Conservation (phyloP, 1,140 invertebrate genomes). For the Ceratoteleas bidentatus region DNA sequence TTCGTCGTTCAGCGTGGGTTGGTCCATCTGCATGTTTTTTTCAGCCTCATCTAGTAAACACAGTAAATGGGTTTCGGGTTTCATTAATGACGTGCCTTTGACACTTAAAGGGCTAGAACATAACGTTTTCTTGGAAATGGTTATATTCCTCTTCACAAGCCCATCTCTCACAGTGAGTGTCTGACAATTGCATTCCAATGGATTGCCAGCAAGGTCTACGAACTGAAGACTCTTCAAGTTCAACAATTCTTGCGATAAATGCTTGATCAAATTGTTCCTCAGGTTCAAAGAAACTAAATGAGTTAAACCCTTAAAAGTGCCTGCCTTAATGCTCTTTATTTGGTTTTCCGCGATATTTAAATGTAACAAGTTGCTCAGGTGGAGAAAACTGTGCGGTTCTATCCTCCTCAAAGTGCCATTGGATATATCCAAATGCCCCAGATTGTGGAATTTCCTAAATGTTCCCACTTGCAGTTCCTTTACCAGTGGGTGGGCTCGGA, state of each 20-base stretch:
- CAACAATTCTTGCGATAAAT: constrained; percentile 71
- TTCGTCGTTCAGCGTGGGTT: constrained; percentile 45
- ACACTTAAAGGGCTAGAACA: constrained; percentile 69
- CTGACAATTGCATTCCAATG: constrained; percentile 83
- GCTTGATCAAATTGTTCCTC: constrained; percentile 66
- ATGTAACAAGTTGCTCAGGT: constrained; percentile 64
- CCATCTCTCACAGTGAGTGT: constrained; percentile 71
- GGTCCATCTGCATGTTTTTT: constrained; percentile 75
- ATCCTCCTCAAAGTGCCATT: constrained; percentile 68
- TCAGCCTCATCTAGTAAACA: constrained; percentile 74
- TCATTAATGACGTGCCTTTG: constrained; percentile 66
- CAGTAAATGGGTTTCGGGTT: constrained; percentile 61
- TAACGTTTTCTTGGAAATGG: constrained; percentile 68
- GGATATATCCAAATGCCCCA: constrained; percentile 74
- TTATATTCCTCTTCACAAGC: constrained; percentile 66
- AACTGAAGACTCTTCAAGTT: constrained; percentile 83
- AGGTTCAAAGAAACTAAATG: constrained; percentile 70
- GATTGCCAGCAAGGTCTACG: constrained; percentile 85
- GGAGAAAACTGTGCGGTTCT: constrained; percentile 66
- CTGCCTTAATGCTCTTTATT: constrained; percentile 67
- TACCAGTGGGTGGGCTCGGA: constrained; percentile 49
- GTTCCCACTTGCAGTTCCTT: constrained; percentile 45
- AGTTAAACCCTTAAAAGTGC: constrained; percentile 70
- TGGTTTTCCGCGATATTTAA: constrained; percentile 74
- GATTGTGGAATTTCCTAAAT: constrained; percentile 68